Evolutionary conservation across 2,113 vertebrate species (phyloP).

Genomic region (Ageneiosus marmoratus): DNA sequence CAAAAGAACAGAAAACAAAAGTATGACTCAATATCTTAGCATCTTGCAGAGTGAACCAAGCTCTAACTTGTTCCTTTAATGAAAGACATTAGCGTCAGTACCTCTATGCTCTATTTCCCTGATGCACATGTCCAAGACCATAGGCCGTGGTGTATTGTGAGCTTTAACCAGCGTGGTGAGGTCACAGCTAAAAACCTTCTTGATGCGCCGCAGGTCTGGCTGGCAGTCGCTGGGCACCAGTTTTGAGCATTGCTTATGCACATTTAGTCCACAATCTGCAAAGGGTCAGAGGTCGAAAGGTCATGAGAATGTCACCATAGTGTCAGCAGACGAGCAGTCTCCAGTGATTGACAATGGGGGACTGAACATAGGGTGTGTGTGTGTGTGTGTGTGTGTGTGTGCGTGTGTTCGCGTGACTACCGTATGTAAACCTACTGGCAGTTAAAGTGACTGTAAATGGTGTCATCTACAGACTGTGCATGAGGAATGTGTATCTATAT

Average conservation of each 20-base stretch:
- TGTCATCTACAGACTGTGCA: not conserved
- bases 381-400: conserved; percentile 1
- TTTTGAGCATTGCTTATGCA: conserved; percentile 97
- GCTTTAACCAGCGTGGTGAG: conserved; percentile 97
- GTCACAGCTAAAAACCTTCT: conserved; percentile 95
- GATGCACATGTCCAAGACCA: conserved; percentile 97
- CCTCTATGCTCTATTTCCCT: conserved; percentile 96
- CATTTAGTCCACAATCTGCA: conserved; percentile 93
- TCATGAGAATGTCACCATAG: conserved; percentile 6
- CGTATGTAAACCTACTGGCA: not conserved
- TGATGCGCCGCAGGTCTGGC: conserved; percentile 94
- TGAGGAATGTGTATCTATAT: not conserved
- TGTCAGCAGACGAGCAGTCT: not conserved
- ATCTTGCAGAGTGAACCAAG: not conserved
- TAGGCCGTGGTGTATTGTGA: conserved; percentile 88
- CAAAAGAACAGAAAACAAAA: not conserved
- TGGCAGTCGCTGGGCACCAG: conserved; percentile 96
- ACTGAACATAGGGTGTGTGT: not conserved
- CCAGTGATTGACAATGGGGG: not conserved
- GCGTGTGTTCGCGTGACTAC: not conserved
- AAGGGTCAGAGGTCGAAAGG: conserved; percentile 32
- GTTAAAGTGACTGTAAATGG: not conserved
- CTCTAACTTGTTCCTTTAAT: not conserved
- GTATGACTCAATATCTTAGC: not conserved
- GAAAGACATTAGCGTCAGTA: conserved; percentile 54